Conservation (phyloP, 1,140 invertebrate genomes). For the Drosophila seguyi region DNA sequence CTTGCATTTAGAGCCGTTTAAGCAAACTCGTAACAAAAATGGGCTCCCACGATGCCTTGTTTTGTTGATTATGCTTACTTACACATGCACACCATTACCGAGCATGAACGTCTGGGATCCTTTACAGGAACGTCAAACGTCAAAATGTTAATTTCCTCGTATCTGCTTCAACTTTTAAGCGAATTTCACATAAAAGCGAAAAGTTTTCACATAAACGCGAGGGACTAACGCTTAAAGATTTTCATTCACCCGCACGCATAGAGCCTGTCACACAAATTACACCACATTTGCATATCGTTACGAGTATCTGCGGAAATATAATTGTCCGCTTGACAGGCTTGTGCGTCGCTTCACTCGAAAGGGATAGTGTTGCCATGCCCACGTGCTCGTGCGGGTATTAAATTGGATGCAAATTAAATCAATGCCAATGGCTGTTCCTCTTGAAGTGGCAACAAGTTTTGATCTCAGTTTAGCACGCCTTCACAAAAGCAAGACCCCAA, state of each 20-base stretch:
- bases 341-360: slow-evolving; percentile 14
- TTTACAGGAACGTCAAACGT: slow-evolving; percentile 33
- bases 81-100: neutral
- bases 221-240: slow-evolving; percentile 38
- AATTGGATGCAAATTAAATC: slow-evolving; percentile 42
- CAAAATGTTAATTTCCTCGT: slow-evolving; percentile 61
- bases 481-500: neutral
- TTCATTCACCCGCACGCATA: slow-evolving; percentile 20
- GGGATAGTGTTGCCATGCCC: slow-evolving; percentile 34
- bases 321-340: slow-evolving; percentile 52
- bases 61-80: slow-evolving; percentile 13
- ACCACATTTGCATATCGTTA: slow-evolving; percentile 49
- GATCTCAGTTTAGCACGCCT: neutral
- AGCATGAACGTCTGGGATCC: neutral
- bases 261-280: slow-evolving; percentile 21
- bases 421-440: neutral
- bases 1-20: too few species aligned
- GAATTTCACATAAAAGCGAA: slow-evolving; percentile 60
- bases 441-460: neutral
- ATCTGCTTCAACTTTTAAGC: slow-evolving; percentile 62
- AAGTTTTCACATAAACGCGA: slow-evolving; percentile 67
- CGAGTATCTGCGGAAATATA: slow-evolving; percentile 52
- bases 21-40: slow-evolving; percentile 22
- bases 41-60: slow-evolving; percentile 9
- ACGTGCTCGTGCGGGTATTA: slow-evolving; percentile 22